Evolutionary conservation across 2,797 vertebrate genomes (phyloP), one percentile per base, ranked within the genome.

Genomic region (Lagodon rhomboides): DNA sequence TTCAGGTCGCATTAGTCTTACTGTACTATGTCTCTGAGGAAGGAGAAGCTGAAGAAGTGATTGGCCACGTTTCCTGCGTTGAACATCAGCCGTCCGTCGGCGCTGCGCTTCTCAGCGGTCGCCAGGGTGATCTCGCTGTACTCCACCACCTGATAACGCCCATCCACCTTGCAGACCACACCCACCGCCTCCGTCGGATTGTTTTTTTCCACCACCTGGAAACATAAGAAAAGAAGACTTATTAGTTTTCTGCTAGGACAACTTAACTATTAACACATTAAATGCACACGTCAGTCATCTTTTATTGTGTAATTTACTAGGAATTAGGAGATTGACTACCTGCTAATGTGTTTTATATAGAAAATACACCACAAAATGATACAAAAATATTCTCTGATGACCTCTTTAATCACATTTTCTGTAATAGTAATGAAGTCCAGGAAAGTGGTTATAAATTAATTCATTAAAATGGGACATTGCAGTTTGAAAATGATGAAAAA

Each of bases 141-240:
- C 78, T 99, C 98, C 75, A 99, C 98, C 89, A 99, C 98, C 90
- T 97, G 97, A 90, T 98, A 99, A 8, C 72, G 92, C 0, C 97
- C 97, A 0, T 97, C 97, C 85, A 99, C 98, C 30, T 95, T 96
- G 84, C 97, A 99, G 68, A 99, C 98, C 78, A 99, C 98, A 0
- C 98, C 98, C 0, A 99, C 98, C 0, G 98, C 97, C 87, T 99
- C 98, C 0, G 97, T 99, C 0, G 98, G 98, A 65, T 99, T 98
- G 64, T 96, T 98, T 90, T 99, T 99, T 92, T 99, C 98, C 73
- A 99, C 98, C 76, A 99, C 98, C 98, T 99, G 88, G 23, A 84
- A 75, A 64, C 1, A 20, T 34, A 34, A 34, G 6, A 34, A 34
- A 71, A 61, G 6, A 68, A 68, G 12, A 12, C 20, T 5, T 20